Percentiles rank a stretch among this genome's conserved stretches.
Conservation (phyloP, 2,797 vertebrate genomes). For the Furcifer pardalis region DNA sequence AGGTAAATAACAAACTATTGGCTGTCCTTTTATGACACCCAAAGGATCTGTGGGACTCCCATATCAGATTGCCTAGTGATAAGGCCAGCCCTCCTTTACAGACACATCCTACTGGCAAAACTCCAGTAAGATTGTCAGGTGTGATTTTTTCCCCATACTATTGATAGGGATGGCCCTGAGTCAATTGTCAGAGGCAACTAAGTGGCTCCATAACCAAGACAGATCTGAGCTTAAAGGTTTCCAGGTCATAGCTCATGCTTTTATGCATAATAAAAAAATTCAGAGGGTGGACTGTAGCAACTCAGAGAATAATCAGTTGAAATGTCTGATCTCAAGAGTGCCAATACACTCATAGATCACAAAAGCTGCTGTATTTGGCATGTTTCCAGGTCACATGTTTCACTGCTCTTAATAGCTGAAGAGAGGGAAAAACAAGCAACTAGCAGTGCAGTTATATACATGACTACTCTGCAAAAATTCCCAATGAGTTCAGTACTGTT, state of each 20-base stretch:
- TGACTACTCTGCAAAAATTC: background rate
- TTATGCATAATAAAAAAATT: background rate
- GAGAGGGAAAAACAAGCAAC: background rate
- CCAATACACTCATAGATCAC: background rate
- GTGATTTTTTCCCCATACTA: background rate
- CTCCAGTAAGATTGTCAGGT: background rate
- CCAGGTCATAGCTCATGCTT: background rate
- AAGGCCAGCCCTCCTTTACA: background rate
- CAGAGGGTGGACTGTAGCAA: background rate
- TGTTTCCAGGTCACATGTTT: background rate
- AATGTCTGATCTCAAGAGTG: background rate
- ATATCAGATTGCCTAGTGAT: background rate
- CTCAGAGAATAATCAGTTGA: background rate
- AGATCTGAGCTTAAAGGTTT: background rate
- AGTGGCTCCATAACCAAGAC: background rate
- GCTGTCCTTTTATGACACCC: too few species aligned
- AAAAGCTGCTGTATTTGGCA: background rate
- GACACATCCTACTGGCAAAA: background rate
- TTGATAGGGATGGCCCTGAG: too few species aligned
- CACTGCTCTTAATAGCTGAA: background rate
- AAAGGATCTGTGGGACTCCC: too few species aligned
- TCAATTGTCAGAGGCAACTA: background rate
- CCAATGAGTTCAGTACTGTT: background rate
- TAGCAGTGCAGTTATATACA: background rate
- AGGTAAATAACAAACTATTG: too few species aligned